Percentiles rank a stretch among this genome's conserved stretches.
These are phyloP conservation scores for Galerucella calmariensis DNA, from an alignment of 2,888 invertebrate genomes.

Conservation along the genomic window DNA sequence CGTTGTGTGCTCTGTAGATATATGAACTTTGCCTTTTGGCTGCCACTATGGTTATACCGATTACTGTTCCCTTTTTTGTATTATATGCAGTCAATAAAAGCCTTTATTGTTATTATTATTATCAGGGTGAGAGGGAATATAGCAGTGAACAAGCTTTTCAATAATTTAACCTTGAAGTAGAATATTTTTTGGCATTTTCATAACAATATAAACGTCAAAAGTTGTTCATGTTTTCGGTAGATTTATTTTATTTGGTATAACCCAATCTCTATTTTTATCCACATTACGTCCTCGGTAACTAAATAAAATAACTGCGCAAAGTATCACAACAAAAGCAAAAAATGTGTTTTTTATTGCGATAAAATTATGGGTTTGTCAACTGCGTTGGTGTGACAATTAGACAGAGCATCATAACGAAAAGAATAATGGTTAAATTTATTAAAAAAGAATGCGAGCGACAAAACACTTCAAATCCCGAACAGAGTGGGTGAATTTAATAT, in stretches of 20 bases:
- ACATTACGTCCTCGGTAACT: neutral
- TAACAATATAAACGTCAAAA: neutral
- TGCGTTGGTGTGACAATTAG: neutral
- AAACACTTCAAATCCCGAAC: neutral
- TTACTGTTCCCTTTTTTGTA: too few relatives aligned
- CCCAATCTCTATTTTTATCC: too few relatives aligned
- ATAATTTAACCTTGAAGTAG: too few relatives aligned
- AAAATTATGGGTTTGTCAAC: neutral
- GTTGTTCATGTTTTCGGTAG: neutral
- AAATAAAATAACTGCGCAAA: neutral
- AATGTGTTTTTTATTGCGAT: neutral
- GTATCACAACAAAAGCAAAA: neutral
- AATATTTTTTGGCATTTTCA: too few relatives aligned
- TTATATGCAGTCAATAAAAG: too few relatives aligned
- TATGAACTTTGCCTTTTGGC: too few relatives aligned
- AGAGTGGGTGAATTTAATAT: neutral
- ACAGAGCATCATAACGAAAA: neutral
- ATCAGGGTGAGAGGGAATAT: too few relatives aligned
- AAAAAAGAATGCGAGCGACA: neutral
- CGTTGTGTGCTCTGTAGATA: too few relatives aligned
- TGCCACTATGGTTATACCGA: too few relatives aligned
- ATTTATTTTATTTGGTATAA: too few relatives aligned
- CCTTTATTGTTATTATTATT: too few relatives aligned
- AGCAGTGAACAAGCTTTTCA: too few relatives aligned
- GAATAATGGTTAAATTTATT: constrained; percentile 1